phyloP scores from a whole-genome alignment of 2,797 vertebrate genomes.

The Phrynocephalus guinanensis region DNA sequence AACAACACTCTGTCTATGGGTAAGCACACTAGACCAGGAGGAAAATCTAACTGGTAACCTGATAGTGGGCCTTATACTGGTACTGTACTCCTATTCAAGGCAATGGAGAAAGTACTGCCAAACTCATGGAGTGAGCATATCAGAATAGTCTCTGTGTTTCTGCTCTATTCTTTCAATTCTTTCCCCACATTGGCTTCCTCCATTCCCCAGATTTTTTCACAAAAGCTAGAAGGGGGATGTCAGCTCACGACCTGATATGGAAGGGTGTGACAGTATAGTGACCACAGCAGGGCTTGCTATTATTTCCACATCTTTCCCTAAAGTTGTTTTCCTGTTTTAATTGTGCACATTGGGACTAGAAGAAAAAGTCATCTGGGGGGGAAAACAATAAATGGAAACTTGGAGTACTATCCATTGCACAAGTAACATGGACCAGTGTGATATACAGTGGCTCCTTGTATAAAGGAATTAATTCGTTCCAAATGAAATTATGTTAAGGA shows the following conservation, averaged over 20 bases:
- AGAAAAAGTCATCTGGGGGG: not conserved
- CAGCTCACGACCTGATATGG: not conserved
- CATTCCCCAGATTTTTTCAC: not conserved
- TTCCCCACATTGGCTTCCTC: not conserved
- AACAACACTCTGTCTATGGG: not conserved
- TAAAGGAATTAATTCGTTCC: too few relatives aligned
- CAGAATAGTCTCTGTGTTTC: not conserved
- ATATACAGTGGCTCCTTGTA: too few relatives aligned
- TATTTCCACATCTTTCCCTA: not conserved
- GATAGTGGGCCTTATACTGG: not conserved
- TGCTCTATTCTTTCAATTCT: too few relatives aligned
- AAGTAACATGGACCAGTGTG: too few relatives aligned
- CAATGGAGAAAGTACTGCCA: not conserved
- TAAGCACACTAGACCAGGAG: not conserved
- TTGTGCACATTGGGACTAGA: not conserved
- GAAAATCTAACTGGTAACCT: not conserved
- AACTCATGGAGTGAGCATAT: not conserved
- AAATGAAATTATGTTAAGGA: too few relatives aligned
- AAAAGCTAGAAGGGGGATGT: not conserved
- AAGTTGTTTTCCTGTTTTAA: not conserved
- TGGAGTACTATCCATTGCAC: not conserved
- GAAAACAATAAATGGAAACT: not conserved
- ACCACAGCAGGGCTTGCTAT: not conserved
- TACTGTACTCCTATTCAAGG: not conserved
- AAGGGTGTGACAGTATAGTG: too few relatives aligned